Conservation (phyloP, 1,140 invertebrate genomes). For the Drosophila repletoides region DNA sequence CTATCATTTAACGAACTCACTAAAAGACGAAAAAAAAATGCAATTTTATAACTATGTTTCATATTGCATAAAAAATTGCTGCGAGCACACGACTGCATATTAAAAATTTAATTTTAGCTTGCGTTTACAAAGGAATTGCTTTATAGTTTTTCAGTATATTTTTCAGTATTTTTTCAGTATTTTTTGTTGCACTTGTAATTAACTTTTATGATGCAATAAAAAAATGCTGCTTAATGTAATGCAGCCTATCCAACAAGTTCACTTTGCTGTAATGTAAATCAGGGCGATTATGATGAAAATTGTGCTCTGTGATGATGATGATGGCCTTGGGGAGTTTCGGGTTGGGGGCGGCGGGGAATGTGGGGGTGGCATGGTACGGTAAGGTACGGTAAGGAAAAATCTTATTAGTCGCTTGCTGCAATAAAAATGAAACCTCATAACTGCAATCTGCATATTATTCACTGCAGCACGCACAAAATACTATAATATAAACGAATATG, state of each 20-base stretch:
- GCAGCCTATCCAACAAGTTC: conserved; percentile 32
- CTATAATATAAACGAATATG: conserved; percentile 13
- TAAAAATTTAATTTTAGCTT: conserved; percentile 22
- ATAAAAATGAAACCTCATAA: conserved; percentile 42
- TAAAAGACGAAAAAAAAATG: too few relatives aligned
- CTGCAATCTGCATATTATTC: conserved; percentile 40
- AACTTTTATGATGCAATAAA: conserved; percentile 40
- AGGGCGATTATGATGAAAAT: conserved; percentile 38
- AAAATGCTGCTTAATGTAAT: conserved; percentile 33
- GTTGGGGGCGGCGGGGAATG: neutral
- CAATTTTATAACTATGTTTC: neutral
- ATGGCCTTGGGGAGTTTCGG: neutral
- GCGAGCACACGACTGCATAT: neutral
- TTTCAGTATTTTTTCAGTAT: neutral
- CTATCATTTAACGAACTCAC: neutral
- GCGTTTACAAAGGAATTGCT: conserved; percentile 10
- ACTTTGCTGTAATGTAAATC: conserved; percentile 34
- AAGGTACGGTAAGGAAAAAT: conserved; percentile 20
- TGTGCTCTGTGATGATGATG: too few relatives aligned
- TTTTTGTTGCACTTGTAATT: conserved; percentile 30
- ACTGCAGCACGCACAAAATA: conserved; percentile 4
- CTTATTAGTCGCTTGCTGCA: conserved; percentile 38
- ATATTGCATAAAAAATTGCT: neutral
- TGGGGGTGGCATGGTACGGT: neutral
- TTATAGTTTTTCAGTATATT: neutral